Base-by-base conservation (phyloP, 2,797 vertebrate genomes). In the Semotilus atromaculatus region DNA sequence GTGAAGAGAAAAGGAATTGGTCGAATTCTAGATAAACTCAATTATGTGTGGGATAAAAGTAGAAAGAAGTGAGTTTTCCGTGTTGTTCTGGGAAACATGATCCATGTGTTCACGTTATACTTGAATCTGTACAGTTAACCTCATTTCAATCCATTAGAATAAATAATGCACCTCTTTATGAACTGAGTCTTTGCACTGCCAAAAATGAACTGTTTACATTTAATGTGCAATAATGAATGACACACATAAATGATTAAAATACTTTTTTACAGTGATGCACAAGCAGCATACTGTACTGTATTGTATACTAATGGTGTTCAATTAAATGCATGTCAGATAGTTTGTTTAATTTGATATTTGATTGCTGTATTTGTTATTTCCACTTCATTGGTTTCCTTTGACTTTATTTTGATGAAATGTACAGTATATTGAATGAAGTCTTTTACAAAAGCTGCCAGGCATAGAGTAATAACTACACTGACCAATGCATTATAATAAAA, bases 141-240 rank as follows among this genome's bases (percentile, higher is more conserved):
- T 73, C 4, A 16, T 48, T 62, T 43, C 40, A 55, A 60, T 16
- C 62, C 48, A 5, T 45, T 29, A 19, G 23, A 53, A 68, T 45
- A 23, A 72, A 21, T 43, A 40, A 14, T 16, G 62, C 66, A 23
- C 36, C 38, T 9, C 55, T 23, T 60, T 77, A 7, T 73, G 8
- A 82, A 38, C 23, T 81, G 51, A 21, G 67, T 58, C 36, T 75
- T 14, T 85, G 76, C 75, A 73, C 70, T 81, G 58, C 40, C 74
- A 64, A 77, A 60, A 18, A 68, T 5, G 10, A 77, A 45, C 36
- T 75, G 82, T 84, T 87, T 84, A 76, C 82, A 80, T 55, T 45
- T 53, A 26, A 81, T 82, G 85, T 84, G 85, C 79, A 36, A 31
- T 53, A 74, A 75, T 21, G 19, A 64, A 78, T 71, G 23, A 26